These are phyloP conservation scores for Tipula unca DNA, from an alignment of 2,888 invertebrate genomes.

Conservation along the genomic window DNA sequence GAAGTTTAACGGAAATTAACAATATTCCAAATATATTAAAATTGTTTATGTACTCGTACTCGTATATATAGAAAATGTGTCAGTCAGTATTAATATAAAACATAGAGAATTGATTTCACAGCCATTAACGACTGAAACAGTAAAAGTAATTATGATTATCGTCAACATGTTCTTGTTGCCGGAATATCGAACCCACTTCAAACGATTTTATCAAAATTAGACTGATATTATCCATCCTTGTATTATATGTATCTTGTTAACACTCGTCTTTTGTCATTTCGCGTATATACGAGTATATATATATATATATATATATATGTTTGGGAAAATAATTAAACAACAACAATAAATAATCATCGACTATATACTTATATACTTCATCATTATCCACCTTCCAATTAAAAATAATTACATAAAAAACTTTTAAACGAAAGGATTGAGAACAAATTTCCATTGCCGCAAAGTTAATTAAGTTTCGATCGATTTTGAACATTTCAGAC, in stretches of 20 bases:
- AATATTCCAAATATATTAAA: not conserved
- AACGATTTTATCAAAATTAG: too few relatives aligned
- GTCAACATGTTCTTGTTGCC: not conserved
- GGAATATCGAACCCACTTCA: not conserved
- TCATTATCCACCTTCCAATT: not conserved
- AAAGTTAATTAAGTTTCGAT: not conserved
- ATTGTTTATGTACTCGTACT: too few relatives aligned
- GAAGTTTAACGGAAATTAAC: conserved; percentile 14
- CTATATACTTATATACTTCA: not conserved
- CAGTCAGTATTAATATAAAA: not conserved
- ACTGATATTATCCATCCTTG: too few relatives aligned
- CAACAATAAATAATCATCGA: too few relatives aligned
- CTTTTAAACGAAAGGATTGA: not conserved
- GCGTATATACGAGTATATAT: too few relatives aligned
- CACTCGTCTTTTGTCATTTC: too few relatives aligned
- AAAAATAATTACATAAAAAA: not conserved
- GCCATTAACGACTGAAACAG: not conserved
- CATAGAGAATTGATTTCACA: not conserved
- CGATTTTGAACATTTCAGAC: not conserved
- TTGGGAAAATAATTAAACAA: too few relatives aligned
- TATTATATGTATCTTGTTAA: too few relatives aligned
- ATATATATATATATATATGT: too few relatives aligned
- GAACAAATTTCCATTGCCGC: not conserved
- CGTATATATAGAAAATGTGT: not conserved
- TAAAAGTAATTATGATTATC: not conserved